Base-by-base conservation (phyloP, 2,888 invertebrate species). In the Melieria crassipennis region DNA sequence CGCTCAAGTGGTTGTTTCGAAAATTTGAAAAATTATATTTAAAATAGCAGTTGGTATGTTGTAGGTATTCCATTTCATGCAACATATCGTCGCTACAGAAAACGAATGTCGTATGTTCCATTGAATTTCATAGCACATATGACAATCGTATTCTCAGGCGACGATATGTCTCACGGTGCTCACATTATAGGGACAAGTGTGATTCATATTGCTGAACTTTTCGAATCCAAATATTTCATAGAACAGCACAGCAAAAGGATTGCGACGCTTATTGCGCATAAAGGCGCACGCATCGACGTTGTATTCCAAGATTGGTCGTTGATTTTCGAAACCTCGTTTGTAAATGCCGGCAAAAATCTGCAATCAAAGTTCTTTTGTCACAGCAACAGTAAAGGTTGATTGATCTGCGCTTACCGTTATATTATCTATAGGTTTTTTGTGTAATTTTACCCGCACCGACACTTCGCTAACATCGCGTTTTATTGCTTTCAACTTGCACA, bases 141-240 rank as follows among this genome's bases (percentile, higher is more conserved):
- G 2, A 30, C 30, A 30, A 30, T 30, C 30, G 0, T 30, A 3
- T 30, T 30, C 30, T 30, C 30, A 30, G 30, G 30, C 16, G 16
- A 16, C 16, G 16, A 16, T 16, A 16, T 16, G 16, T 30, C 30
- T 30, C 30, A 30, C 5, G 30, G 5, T 13, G 9, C 64, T 58
- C 64, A 68, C 69, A 47, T 69, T 42, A 46, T 45, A 65, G 10
- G 72, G 69, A n/a, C 72, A 72, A 2, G 64, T 69, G 45, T 72
- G 72, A 57, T 72, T 72, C 3, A 65, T 10, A 42, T 72, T 72
- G 47, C 65, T 72, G 42, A 61, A 72, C 7, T 68, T 65, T 13
- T 50, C 52, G 46, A 72, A 10, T 7, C 65, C 71, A 10, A 71
- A 16, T 4, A 57, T 4, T 13, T 47, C 50, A 60, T 67, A 67